phyloP scores from a whole-genome alignment of 2,888 invertebrate genomes.

The Himalopsyche anomala region DNA sequence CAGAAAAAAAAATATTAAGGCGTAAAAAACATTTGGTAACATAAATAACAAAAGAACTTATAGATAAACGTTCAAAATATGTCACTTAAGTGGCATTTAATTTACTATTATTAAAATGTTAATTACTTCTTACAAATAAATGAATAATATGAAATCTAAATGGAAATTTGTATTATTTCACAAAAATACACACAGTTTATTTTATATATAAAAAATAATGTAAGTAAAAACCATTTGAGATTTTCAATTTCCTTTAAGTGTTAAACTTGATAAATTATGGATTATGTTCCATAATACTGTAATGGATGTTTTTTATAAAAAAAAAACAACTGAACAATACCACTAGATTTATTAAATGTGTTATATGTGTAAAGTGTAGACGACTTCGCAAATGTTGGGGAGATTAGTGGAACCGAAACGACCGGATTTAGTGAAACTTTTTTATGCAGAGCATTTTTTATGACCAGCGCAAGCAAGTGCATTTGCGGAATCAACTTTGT shows the following conservation, averaged over 20 bases:
- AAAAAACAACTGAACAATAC: neutral
- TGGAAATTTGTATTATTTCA: no score
- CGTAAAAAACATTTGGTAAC: no score
- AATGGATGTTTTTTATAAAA: neutral
- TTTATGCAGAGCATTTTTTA: conserved; percentile 32
- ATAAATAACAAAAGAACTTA: no score
- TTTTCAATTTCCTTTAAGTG: neutral
- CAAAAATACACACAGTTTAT: no score
- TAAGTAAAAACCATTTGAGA: no score
- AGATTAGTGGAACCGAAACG: conserved; percentile 32
- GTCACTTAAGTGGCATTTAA: no score
- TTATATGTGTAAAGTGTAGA: conserved; percentile 5
- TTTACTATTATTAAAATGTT: no score
- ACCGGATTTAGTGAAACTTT: conserved; percentile 16
- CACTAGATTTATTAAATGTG: neutral
- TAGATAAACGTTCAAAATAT: no score
- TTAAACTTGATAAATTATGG: conserved; percentile 29
- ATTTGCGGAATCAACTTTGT: neutral
- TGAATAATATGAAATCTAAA: no score
- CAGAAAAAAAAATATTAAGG: no score
- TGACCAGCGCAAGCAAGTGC: neutral
- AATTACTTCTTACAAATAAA: no score
- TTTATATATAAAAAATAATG: no score
- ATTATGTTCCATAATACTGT: neutral
- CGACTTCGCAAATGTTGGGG: conserved; percentile 27